Evolutionary conservation across 2,113 vertebrate species (phyloP), one percentile per base, ranked within the genome.

Genomic region (Guaruba guarouba): DNA sequence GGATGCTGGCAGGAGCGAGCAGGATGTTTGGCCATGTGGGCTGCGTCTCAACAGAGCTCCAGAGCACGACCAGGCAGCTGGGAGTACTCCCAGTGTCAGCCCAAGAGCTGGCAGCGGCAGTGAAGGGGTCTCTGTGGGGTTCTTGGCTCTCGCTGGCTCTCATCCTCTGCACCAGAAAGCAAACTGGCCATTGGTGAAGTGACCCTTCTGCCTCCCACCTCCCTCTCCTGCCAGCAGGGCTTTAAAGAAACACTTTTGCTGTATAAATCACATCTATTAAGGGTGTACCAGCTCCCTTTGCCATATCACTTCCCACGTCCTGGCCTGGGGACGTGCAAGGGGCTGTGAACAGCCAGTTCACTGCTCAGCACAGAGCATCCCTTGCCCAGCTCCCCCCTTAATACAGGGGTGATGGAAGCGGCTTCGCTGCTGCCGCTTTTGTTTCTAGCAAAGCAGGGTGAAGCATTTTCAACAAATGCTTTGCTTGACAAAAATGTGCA

Each of bases 31-130:
- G 20, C 41, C 0, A 0, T 0, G 1, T 3, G 13, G 48, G 54
- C 49, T 73, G 62, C 16, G 5, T 52, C 82, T 35, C 0, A 0
- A 24, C 9, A 9, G 66, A 49, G n/a, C 57, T 62, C 29, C 4
- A 2, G 46, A 74, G 43, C 49, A 37, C 43, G 41, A 67, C 15
- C 4, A 9, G 64, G 37, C 25, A 63, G 46, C 64, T 0, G 1
- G 52, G n/a, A 62, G 22, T 43, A 39, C n/a, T 82, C 66, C 27
- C 54, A 41, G 81, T 31, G 31, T 59, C 81, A 16, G 19, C 12
- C 18, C 0, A 0, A 10, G 6, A 9, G 61, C 35, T 9, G 54
- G 48, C 10, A 48, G 29, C 1, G 0, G 0, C 39, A 7, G 17
- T 1, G 31, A 9, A 25, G 17, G 28, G 25, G 3, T 3, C 13